Conservation (phyloP, 2,888 invertebrate genomes). For the Cyclophora punctaria region DNA sequence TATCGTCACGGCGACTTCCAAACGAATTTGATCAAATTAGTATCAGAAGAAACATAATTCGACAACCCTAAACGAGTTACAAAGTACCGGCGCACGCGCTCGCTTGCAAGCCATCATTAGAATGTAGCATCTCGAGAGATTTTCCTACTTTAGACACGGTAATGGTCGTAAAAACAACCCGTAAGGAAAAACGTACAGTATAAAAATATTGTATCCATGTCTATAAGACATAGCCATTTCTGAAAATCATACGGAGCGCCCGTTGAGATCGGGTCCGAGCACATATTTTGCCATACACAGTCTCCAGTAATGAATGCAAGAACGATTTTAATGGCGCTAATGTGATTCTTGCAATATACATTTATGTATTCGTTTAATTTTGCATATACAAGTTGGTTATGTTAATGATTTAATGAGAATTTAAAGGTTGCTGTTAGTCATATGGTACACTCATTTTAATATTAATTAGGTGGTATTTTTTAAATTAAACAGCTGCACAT, state of each 20-base stretch:
- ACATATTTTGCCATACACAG: constrained; percentile 71
- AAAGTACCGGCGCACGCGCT: constrained; percentile 69
- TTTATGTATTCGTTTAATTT: constrained; percentile 45
- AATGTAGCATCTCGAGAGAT: constrained; percentile 70
- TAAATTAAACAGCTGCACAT: no score
- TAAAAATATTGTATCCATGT: constrained; percentile 73
- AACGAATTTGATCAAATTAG: not conserved
- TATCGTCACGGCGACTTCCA: no score
- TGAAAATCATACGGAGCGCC: constrained; percentile 74
- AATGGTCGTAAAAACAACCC: constrained; percentile 64
- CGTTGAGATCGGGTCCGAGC: constrained; percentile 53
- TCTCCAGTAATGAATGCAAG: constrained; percentile 62
- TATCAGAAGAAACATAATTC: not conserved
- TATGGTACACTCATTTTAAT: not conserved
- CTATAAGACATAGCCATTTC: constrained; percentile 67
- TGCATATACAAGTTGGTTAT: constrained; percentile 18
- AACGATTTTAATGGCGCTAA: constrained; percentile 68
- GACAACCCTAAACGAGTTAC: constrained; percentile 37
- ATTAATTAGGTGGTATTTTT: no score
- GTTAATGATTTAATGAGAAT: constrained; percentile 11
- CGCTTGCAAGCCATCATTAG: constrained; percentile 62
- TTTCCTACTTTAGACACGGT: constrained; percentile 72
- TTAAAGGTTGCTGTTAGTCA: not conserved
- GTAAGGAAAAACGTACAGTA: constrained; percentile 63
- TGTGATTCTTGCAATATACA: constrained; percentile 64